Conservation (phyloP, 2,113 vertebrate species). For the Entelurus aequoreus region DNA sequence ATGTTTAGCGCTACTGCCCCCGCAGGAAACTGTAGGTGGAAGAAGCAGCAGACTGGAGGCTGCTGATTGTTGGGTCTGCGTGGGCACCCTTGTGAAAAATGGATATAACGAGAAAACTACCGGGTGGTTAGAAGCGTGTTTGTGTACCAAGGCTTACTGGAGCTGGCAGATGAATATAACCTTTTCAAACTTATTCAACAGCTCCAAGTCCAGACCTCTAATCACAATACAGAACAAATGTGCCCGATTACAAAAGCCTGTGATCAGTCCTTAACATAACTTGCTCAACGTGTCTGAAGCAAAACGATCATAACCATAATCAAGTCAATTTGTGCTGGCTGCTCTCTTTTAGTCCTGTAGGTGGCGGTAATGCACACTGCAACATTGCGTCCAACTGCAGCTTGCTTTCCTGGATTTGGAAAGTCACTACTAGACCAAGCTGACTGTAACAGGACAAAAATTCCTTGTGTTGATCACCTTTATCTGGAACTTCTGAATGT, state of each 20-base stretch:
- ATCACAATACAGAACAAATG: too few species aligned
- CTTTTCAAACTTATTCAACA: constrained; percentile 11
- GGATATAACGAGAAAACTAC: constrained; percentile 46
- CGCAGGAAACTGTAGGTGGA: constrained; percentile 61
- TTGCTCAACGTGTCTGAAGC: too few species aligned
- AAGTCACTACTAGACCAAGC: too few species aligned
- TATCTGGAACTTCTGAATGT: too few species aligned
- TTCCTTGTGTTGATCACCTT: too few species aligned
- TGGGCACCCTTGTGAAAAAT: constrained; percentile 59
- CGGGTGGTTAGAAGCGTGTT: constrained; percentile 23
- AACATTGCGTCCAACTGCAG: neutral
- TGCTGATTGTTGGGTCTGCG: constrained; percentile 57
- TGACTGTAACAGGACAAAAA: too few species aligned
- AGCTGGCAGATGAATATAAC: constrained; percentile 16
- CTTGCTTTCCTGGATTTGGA: neutral
- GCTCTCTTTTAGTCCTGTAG: neutral
- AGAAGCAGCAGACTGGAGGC: constrained; percentile 58
- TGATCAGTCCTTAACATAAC: too few species aligned
- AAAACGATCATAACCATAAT: neutral
- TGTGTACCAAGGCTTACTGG: constrained; percentile 18
- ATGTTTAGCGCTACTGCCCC: constrained; percentile 45
- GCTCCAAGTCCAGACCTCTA: too few species aligned
- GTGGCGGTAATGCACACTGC: neutral
- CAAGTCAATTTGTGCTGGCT: too few species aligned
- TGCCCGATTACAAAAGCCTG: too few species aligned